Conservation (phyloP, 2,113 vertebrate genomes). For the Dipodomys stephensi region DNA sequence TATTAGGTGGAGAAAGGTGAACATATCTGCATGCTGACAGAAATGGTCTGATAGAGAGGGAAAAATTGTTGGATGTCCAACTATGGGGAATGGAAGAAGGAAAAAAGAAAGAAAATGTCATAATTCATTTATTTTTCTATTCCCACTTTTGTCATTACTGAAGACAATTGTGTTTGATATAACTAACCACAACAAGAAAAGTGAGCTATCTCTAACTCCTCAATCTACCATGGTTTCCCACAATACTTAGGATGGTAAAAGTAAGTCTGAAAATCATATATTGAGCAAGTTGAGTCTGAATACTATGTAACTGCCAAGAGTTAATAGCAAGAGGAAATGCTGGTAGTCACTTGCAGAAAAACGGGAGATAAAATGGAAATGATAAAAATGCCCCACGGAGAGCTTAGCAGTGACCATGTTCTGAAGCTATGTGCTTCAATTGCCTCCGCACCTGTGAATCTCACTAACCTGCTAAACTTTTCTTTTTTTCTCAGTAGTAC, state of each 20-base stretch:
- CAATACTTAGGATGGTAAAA: not conserved
- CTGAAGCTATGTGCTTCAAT: not conserved
- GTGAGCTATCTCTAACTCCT: not conserved
- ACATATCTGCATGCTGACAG: not conserved
- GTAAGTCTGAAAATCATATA: not conserved
- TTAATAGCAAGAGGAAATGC: not conserved
- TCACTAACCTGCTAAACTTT: not conserved
- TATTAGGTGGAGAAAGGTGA: not conserved
- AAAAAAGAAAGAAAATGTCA: not conserved
- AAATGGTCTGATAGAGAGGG: not conserved
- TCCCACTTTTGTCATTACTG: conserved; percentile 29
- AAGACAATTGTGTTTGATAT: conserved; percentile 15
- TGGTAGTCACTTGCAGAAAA: not conserved
- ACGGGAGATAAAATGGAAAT: not conserved
- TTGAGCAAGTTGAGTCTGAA: not conserved
- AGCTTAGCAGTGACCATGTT: not conserved
- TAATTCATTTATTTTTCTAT: conserved; percentile 47
- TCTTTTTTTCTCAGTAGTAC: no score
- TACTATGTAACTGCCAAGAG: not conserved
- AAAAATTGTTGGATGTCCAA: not conserved
- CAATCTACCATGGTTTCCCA: not conserved
- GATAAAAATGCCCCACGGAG: not conserved
- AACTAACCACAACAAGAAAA: conserved; percentile 17
- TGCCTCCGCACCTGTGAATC: not conserved
- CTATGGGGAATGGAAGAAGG: not conserved